Evolutionary conservation across 2,113 vertebrate species (phyloP), one percentile per base, ranked within the genome.

Genomic region (Nanorana parkeri): DNA sequence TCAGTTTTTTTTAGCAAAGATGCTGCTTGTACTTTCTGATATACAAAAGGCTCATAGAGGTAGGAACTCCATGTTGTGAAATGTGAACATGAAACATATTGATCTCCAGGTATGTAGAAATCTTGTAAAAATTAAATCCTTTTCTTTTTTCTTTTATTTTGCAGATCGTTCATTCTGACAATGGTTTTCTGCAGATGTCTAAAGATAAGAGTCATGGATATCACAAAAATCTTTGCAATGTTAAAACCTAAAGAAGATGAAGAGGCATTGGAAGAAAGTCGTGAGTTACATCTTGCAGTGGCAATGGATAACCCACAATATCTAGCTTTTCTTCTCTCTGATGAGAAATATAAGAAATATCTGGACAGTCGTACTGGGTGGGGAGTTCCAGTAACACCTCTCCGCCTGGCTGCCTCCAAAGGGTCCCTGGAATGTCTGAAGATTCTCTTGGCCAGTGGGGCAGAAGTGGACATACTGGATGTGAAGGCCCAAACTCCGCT

Each of bases 401-500:
- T 99, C 71, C 95, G 95, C 81, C 90, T 96, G 41, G 97, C 97
- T 0, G 96, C 97, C 1, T 85, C 94, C 0, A 84, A 91, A 85
- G 96, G 96, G 77, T 90, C 94, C 36, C 28, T 93, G 63, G 87
- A 88, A 78, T 97, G 96, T 79, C 75, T 98, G 81, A 88, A 92
- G 87, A 68, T 96, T 77, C 89, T 99, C 66, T 67, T 99, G 86
- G 92, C 92, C 5, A 94, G 96, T 0, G 96, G 96, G 0, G 96
- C 97, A 0, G 94, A 97, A 56, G 95, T 98, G 2, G 97, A 99
- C 89, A 91, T 93, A 83, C 90, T 97, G 84, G 96, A 99, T 0
- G 93, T 96, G 82, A 99, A 99, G 86, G 97, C 97, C 3, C 97
- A 99, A 91, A 99, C 97, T 0, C 97, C 97, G 0, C 93, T 99